These are phyloP conservation scores for Ashinkailepas kermadecensis DNA, from an alignment of 2,888 invertebrate genomes.

Conservation along the genomic window DNA sequence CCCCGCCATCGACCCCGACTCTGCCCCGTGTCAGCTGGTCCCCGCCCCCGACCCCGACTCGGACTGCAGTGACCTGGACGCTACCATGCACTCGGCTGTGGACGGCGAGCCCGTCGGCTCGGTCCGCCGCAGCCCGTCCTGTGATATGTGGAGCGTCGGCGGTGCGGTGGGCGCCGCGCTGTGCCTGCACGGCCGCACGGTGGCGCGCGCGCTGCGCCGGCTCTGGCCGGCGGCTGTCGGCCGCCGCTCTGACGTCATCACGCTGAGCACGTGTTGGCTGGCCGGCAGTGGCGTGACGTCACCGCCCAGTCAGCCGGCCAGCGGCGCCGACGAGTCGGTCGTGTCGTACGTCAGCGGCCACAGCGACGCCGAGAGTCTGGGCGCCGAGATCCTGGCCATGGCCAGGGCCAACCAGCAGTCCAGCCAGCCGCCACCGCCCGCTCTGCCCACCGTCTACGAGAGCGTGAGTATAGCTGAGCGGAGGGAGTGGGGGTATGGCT, in stretches of 20 bases:
- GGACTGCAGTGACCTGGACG: neutral
- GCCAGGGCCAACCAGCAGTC: neutral
- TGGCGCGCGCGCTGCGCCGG: neutral
- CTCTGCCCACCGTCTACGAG: slow-evolving; percentile 7
- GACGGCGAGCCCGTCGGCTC: too few species aligned
- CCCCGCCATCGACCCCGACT: too few species aligned
- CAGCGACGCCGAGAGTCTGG: slow-evolving; percentile 20
- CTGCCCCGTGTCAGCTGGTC: too few species aligned
- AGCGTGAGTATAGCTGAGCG: neutral
- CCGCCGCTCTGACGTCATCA: neutral
- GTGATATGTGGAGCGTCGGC: neutral
- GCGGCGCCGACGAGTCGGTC: neutral
- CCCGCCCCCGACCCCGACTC: neutral
- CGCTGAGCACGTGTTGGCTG: neutral
- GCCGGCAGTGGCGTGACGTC: neutral
- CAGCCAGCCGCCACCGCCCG: neutral
- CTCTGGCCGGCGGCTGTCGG: neutral
- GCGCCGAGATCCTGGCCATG: slow-evolving; percentile 16
- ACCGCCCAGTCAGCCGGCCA: neutral
- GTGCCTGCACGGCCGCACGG: neutral
- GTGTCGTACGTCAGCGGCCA: neutral
- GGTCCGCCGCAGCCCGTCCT: too few species aligned
- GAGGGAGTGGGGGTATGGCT: too few species aligned
- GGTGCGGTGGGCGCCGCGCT: neutral
- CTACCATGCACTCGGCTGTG: neutral